These are phyloP conservation scores for Hydropotes inermis DNA, from an alignment of 2,113 vertebrate genomes.

Conservation along the genomic window DNA sequence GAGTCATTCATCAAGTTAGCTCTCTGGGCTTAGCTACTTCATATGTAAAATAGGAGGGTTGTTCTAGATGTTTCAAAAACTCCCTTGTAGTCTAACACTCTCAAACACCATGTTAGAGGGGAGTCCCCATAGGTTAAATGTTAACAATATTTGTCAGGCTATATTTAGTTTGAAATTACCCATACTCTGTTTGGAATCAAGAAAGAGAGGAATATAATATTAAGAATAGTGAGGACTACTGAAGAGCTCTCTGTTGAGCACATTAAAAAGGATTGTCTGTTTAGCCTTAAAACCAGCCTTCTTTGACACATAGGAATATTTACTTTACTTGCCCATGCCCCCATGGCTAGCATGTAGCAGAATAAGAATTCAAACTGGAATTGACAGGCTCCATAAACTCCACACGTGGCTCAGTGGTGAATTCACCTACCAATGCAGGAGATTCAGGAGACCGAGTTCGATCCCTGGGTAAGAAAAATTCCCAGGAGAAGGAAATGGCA, in stretches of 20 bases:
- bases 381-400: background rate
- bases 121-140: background rate
- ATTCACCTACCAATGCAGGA: background rate
- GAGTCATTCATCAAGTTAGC: background rate
- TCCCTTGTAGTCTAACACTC: background rate
- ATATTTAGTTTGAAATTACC: background rate
- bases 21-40: background rate
- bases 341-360: background rate
- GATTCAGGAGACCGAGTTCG: fast-evolving
- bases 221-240: background rate
- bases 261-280: background rate
- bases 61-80: background rate
- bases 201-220: background rate
- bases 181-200: background rate
- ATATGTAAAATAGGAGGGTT: background rate
- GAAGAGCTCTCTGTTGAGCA: background rate
- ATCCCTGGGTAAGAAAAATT: background rate
- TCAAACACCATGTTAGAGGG: background rate
- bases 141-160: background rate
- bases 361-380: background rate
- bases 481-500: background rate
- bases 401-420: background rate
- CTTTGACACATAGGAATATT: background rate
- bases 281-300: background rate
- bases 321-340: background rate